These are phyloP conservation scores for Carollia perspicillata DNA, from an alignment of 2,113 vertebrate species.

Conservation along the genomic window DNA sequence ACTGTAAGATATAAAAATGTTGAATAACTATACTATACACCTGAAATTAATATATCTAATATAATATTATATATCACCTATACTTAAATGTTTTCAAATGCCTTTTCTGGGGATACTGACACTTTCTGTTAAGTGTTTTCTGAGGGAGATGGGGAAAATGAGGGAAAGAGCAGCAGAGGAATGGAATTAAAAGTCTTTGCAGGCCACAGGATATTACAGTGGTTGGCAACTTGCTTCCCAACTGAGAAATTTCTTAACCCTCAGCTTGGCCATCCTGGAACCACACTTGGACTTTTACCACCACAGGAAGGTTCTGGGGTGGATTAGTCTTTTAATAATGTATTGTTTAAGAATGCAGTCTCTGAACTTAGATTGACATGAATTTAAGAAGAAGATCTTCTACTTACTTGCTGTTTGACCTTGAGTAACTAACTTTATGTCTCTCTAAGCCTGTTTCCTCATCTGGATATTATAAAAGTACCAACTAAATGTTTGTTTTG, in stretches of 20 bases:
- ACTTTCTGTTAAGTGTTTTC: conserved; percentile 32
- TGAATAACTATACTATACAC: neutral
- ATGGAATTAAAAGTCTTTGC: neutral
- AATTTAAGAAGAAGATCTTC: neutral
- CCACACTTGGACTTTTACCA: neutral
- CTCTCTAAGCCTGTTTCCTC: neutral
- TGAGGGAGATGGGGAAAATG: neutral
- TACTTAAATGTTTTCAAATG: neutral
- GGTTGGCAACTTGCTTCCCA: neutral
- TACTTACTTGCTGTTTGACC: neutral
- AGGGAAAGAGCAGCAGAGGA: neutral
- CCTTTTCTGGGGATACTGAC: neutral
- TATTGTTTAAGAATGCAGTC: neutral
- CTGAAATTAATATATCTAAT: neutral
- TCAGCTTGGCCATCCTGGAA: neutral
- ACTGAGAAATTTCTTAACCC: neutral
- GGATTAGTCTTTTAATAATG: neutral
- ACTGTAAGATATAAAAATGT: neutral
- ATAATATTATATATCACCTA: neutral
- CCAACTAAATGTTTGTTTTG: conserved; percentile 13
- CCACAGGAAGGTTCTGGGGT: neutral
- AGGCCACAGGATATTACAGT: neutral
- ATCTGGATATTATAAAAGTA: conserved; percentile 16
- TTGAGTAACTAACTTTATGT: conserved; percentile 1
- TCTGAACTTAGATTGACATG: neutral